phyloP scores from a whole-genome alignment of 1,140 invertebrate species.

The Ceratina calcarata region DNA sequence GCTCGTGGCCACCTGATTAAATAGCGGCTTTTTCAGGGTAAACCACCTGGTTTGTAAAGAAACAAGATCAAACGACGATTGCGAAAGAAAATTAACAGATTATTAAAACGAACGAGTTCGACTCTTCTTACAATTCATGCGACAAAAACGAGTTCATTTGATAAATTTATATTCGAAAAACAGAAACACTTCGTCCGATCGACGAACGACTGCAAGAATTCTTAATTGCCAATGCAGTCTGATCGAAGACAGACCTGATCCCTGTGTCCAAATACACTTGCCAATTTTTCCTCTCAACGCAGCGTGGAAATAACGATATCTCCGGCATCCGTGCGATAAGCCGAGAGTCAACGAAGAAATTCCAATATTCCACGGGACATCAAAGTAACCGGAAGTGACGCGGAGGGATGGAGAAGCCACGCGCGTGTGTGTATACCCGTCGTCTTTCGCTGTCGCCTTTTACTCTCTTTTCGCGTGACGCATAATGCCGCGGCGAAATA shows the following conservation, averaged over 20 bases:
- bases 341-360: neutral
- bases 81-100: neutral
- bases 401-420: neutral
- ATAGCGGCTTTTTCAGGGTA: neutral
- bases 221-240: too few species aligned
- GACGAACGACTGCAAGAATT: too few species aligned
- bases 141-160: too few species aligned
- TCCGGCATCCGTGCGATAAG: neutral
- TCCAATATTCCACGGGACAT: neutral
- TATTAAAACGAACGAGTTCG: too few species aligned
- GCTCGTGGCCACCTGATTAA: constrained; percentile 7
- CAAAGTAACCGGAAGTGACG: constrained; percentile 9
- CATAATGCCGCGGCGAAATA: neutral
- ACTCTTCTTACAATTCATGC: neutral
- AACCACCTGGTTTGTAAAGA: too few species aligned
- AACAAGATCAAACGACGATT: neutral
- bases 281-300: neutral
- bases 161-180: too few species aligned
- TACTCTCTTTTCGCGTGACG: neutral
- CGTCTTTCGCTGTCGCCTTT: too few species aligned
- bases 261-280: too few species aligned
- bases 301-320: neutral
- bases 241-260: too few species aligned
- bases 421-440: neutral
- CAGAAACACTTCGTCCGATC: too few species aligned